Conservation (phyloP, 2,113 vertebrate species). For the Rafetus swinhoei region DNA sequence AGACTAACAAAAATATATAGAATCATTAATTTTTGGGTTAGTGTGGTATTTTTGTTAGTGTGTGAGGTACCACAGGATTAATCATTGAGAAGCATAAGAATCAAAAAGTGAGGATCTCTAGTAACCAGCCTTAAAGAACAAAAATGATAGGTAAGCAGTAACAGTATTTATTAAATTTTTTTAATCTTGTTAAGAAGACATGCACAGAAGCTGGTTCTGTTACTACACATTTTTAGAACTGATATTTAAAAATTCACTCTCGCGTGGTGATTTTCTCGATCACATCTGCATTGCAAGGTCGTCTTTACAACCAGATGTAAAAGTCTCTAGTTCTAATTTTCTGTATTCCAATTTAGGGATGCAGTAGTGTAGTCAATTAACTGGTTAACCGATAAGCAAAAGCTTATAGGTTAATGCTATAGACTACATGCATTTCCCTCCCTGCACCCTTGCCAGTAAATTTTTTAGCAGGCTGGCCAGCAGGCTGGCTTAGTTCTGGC, state of each 20-base stretch:
- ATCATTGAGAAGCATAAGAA: not conserved
- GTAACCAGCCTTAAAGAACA: not conserved
- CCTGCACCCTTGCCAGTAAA: too few species aligned
- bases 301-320: not conserved
- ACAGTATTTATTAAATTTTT: not conserved
- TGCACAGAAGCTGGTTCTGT: not conserved
- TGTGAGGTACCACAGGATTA: too few species aligned
- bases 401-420: too few species aligned
- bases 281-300: not conserved
- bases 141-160: not conserved
- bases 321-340: not conserved
- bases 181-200: not conserved
- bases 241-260: not conserved
- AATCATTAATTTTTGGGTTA: too few species aligned
- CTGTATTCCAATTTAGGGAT: not conserved
- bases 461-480: too few species aligned
- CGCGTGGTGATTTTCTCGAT: not conserved
- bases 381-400: too few species aligned
- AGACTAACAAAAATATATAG: too few species aligned
- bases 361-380: too few species aligned
- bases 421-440: too few species aligned
- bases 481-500: too few species aligned
- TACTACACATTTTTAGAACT: not conserved
- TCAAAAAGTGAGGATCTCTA: not conserved
- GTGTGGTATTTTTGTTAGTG: too few species aligned